phyloP scores from a whole-genome alignment of 1,140 invertebrate genomes.

The Lordiphosa mommai region DNA sequence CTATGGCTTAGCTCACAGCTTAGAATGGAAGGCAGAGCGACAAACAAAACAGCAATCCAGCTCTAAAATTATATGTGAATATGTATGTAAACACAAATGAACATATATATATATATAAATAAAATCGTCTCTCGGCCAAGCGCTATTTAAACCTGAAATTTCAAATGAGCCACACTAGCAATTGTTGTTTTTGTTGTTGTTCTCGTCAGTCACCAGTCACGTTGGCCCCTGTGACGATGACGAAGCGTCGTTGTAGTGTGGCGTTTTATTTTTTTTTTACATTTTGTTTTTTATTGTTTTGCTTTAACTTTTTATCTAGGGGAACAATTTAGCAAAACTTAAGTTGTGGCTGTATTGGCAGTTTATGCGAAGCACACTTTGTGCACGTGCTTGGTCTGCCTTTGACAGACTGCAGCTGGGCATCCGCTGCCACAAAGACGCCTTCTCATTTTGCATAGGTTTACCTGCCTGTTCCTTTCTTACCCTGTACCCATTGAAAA shows the following conservation, averaged over 20 bases:
- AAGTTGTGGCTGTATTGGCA: background rate
- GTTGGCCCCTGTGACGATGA: background rate
- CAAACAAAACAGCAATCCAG: constrained; percentile 17
- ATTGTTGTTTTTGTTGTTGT: constrained; percentile 13
- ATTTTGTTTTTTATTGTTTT: constrained; percentile 42
- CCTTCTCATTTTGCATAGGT: constrained; percentile 7
- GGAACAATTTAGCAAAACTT: constrained; percentile 18
- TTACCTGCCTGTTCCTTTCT: constrained; percentile 38
- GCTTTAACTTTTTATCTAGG: constrained; percentile 33
- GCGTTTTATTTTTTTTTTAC: constrained; percentile 25
- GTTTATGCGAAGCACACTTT: constrained; percentile 26
- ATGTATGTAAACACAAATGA: background rate
- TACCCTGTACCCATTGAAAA: constrained; percentile 3
- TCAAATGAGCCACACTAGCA: constrained; percentile 37
- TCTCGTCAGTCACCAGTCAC: constrained; percentile 45
- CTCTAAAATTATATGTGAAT: constrained; percentile 11
- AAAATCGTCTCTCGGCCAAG: constrained; percentile 45
- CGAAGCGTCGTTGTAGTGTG: constrained; percentile 3
- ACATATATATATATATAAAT: constrained; percentile 25
- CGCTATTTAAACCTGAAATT: constrained; percentile 61
- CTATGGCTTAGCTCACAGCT: constrained; percentile 49
- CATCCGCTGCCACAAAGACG: constrained; percentile 26
- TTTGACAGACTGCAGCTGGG: constrained; percentile 20
- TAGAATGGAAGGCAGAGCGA: constrained; percentile 15
- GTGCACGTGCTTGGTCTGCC: constrained; percentile 33